Evolutionary conservation across 2,797 vertebrate species (phyloP).

Genomic region (Amblyraja radiata): DNA sequence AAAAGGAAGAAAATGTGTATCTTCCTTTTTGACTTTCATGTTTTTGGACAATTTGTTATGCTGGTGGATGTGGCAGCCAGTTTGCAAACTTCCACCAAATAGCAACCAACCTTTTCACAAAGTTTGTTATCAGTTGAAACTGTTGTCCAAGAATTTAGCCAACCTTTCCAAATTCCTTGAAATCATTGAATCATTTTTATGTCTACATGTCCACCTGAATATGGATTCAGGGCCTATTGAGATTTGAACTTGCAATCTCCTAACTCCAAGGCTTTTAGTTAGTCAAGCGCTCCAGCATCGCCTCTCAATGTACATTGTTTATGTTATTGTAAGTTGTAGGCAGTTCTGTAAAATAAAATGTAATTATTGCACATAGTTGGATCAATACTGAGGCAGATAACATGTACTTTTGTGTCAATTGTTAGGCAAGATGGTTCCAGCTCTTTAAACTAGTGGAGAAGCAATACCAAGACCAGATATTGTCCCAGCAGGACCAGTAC

Average conservation of each 20-base stretch:
- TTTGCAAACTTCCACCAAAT: background rate
- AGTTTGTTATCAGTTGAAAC: background rate
- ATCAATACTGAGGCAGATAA: background rate
- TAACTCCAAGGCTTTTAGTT: background rate
- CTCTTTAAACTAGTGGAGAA: constrained; percentile 84
- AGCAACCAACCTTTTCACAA: background rate
- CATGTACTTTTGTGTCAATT: constrained; percentile 45
- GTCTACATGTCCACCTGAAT: background rate
- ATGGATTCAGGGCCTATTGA: background rate
- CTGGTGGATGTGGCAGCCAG: background rate
- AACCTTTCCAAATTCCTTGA: background rate
- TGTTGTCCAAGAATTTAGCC: background rate
- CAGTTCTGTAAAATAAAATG: background rate
- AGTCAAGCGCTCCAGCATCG: background rate
- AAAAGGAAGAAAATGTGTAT: background rate
- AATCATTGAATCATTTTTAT: background rate
- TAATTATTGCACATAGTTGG: background rate
- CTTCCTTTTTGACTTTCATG: background rate
- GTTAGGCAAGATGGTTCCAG: constrained; percentile 80
- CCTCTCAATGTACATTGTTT: background rate
- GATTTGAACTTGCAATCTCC: background rate
- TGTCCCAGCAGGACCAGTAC: constrained; percentile 86
- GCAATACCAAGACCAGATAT: constrained; percentile 87
- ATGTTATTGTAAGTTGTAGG: background rate
- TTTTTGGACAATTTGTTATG: background rate